Base-by-base conservation (phyloP, 2,888 invertebrate species). In the Megalurothrips usitatus region DNA sequence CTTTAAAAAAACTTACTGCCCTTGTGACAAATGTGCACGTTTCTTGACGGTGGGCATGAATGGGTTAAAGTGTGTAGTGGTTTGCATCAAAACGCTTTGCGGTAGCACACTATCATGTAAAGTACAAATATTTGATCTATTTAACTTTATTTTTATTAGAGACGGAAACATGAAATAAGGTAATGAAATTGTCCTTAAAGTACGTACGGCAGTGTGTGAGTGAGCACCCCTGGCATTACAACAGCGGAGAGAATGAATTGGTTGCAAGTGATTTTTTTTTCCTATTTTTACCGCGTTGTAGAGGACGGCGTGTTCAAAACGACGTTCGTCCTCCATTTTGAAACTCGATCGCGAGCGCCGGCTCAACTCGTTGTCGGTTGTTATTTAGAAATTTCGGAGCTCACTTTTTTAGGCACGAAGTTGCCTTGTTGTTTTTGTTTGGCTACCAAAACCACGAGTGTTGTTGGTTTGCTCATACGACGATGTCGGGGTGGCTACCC, bases 141-240 rank as follows among this genome's bases (percentile, higher is more conserved):
- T 75, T 75, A 75, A 75, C 68, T 75, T 75, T 75, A 75, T 75
- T 75, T 75, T 75, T 75, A 75, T 75, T 75, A 75, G 68, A 75
- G 26, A 75, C 68, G 68, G 68, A 75, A 75, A 75, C 68, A 26
- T 75, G 68, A 75, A 75, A 75, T 75, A 75, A 26, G 68, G 26
- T 75, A 75, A 75, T 75, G 12, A 75, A 75, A 75, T 75, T 75
- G 68, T 75, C 68, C 68, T 75, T 75, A 75, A 43, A 75, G 68
- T 75, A 75, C 68, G 68, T 75, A 75, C 58, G 26, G 68, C 58
- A 58, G 58, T 4, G 58, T 17, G 58, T 14, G 14, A 14, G 4
- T 43, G 58, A 17, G 58, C 58, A 17, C 19, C 58, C 58, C 58
- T 19, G 58, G 58, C 58, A 58, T 58, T 43, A 43, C 34, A 43